These are phyloP conservation scores for Trichechus manatus DNA, from an alignment of 2,113 vertebrate species.

Conservation along the genomic window DNA sequence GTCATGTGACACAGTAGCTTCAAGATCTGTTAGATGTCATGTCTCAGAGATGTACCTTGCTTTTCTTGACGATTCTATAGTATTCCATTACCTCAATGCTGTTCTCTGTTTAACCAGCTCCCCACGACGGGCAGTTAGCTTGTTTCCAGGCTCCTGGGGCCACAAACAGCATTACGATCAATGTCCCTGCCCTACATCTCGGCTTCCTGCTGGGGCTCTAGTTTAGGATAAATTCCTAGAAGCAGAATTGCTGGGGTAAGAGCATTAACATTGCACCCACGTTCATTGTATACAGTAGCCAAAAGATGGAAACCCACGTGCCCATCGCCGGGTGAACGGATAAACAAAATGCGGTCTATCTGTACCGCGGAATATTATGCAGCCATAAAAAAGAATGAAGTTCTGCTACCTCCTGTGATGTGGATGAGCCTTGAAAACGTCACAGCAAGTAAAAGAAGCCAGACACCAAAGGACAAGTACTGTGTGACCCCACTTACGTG, in stretches of 20 bases:
- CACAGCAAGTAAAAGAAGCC: no score
- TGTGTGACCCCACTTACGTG: no score
- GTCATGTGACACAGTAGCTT: background rate
- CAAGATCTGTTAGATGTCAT: background rate
- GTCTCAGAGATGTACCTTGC: background rate
- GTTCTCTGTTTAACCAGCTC: background rate
- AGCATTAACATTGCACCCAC: background rate
- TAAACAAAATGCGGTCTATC: background rate
- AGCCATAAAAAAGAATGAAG: background rate
- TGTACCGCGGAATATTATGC: background rate
- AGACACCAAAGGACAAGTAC: background rate
- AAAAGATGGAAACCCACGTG: background rate
- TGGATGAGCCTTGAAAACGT: no score
- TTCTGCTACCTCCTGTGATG: no score
- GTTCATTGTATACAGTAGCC: background rate
- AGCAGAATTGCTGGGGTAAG: background rate
- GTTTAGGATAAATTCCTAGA: background rate
- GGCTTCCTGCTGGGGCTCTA: background rate
- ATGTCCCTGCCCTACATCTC: background rate
- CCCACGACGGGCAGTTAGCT: background rate
- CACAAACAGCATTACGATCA: rapidly evolving
- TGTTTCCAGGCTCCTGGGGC: background rate
- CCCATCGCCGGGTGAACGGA: background rate
- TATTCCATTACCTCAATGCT: background rate
- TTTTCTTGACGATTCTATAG: background rate